Percentiles rank a stretch among this genome's conserved stretches.
Evolutionary conservation across 2,113 vertebrate genomes (phyloP).

Genomic region (Diadophis punctatus): DNA sequence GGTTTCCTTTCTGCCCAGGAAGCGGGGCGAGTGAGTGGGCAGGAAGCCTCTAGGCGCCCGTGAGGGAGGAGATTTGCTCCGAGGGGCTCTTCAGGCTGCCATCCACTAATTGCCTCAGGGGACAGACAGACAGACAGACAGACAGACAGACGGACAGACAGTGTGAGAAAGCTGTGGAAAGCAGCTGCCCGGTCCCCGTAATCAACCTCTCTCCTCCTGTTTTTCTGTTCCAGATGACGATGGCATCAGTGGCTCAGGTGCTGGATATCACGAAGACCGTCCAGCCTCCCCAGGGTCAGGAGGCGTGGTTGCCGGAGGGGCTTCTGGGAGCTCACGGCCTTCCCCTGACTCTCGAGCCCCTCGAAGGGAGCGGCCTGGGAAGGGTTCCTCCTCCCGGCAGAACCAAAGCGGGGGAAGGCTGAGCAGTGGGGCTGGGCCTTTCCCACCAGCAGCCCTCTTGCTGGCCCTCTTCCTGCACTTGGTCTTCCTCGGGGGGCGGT

Average conservation of each 20-base stretch:
- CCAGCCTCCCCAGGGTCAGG: slow-evolving; percentile 45
- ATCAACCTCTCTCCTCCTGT: not conserved
- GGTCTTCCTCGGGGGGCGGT: not conserved
- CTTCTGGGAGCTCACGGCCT: slow-evolving; percentile 28
- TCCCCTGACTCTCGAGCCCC: slow-evolving; percentile 29
- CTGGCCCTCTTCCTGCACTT: not conserved
- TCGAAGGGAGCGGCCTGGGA: slow-evolving; percentile 37
- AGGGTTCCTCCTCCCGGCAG: slow-evolving; percentile 43
- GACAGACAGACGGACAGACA: too few relatives aligned
- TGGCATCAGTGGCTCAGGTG: slow-evolving; percentile 73
- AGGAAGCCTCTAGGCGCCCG: too few relatives aligned
- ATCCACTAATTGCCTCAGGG: not conserved
- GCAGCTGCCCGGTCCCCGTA: not conserved
- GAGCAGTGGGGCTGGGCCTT: not conserved
- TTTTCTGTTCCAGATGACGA: slow-evolving; percentile 69
- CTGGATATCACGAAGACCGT: slow-evolving; percentile 80
- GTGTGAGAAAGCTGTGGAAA: not conserved
- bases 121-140: too few relatives aligned
- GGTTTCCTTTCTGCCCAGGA: not conserved
- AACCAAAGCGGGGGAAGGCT: slow-evolving; percentile 45
- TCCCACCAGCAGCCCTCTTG: not conserved
- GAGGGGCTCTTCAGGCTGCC: too few relatives aligned
- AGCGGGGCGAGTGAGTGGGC: not conserved
- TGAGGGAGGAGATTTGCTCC: not conserved
- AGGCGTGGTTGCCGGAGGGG: not conserved